Base-by-base conservation (phyloP, 2,113 vertebrate species). In the Carassius auratus region DNA sequence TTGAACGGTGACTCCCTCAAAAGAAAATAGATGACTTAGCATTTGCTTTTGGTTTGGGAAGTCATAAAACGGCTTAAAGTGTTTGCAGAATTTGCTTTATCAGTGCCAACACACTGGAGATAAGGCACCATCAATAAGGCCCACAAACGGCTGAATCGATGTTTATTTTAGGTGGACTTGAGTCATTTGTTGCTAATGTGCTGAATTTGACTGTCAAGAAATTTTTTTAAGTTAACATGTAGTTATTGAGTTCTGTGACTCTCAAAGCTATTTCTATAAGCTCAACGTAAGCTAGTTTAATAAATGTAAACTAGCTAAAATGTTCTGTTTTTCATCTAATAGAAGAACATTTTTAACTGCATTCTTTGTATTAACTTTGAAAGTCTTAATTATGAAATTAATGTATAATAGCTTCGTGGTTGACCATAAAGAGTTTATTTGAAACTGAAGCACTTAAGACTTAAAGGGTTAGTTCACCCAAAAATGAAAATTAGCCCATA, bases 1-100 rank as follows among this genome's bases (percentile, higher is more conserved):
- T 30, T n/a, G 66, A 84, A 86, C 73, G 68, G 68, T 21, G 26
- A n/a, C 50, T 84, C 42, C 38, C 78, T 85, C 66, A 36, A 59
- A 69, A 62, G 73, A 83, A 87, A 90, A 91, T 79, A 78, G 89
- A 91, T 92, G 91, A 93, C 86, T 89, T 87, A 85, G 90, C 86
- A 36, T 86, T 93, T 93, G 86, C 81, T 79, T 85, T 88, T 90
- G n/a, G 84, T 90, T 89, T 88, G 85, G 87, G 84, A 87, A 89
- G 87, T 87, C 85, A 88, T 52, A 90, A 91, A 91, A 91, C 90
- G 87, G 87, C 73, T 83, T 82, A 55, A 76, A n/a, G 45, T 75
- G 55, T 84, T 90, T 88, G 84, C 80, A 83, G 87, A 81, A 86
- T 38, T 88, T 59, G 68, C 62, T 33, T 69, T 88, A 87, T 92